Evolutionary conservation across 1,140 invertebrate species (phyloP), one percentile per base, ranked within the genome.

Genomic region (Chymomyza costata): DNA sequence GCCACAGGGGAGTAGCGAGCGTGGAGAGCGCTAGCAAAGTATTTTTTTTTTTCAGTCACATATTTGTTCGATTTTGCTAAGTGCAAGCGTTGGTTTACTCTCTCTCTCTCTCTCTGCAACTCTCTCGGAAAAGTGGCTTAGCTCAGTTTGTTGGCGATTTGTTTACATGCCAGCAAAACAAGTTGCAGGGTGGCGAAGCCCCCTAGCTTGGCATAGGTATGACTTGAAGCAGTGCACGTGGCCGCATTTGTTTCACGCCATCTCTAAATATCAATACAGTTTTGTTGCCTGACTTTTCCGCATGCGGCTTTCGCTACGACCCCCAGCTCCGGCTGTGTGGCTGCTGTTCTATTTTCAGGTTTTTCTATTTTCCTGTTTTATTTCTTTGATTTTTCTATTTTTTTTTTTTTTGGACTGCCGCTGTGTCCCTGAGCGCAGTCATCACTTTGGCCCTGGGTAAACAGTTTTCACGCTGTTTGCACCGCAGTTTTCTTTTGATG

Each of bases 71-170:
- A 71, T 71, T 70, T 65, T 53, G 53, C 68, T 71, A 71, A 71
- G 68, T 71, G 62, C 68, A 60, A 51, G 68, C 67, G n/a, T n/a
- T n/a, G n/a, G n/a, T n/a, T 65, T 65, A 65, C 68, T n/a, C n/a
- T n/a, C n/a, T n/a, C n/a, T n/a, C n/a, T n/a, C n/a, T n/a, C n/a
- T n/a, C n/a, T n/a, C n/a, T n/a, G n/a, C n/a, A n/a, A n/a, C n/a
- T n/a, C n/a, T n/a, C n/a, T n/a, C n/a, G n/a, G n/a, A n/a, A n/a
- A 71, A 71, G 68, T 70, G 56, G 61, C 68, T 71, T 70, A 70
- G 48, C 14, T 13, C 35, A 13, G 16, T 5, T 25, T 25, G 21
- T 8, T 3, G 21, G 21, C 61, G 67, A 70, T 70, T 70, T 71
- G 67, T 66, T 71, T 71, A 71, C 67, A 66, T 65, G 66, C 43